phyloP scores from a whole-genome alignment of 1,140 invertebrate genomes.

The Ephestia elutella region DNA sequence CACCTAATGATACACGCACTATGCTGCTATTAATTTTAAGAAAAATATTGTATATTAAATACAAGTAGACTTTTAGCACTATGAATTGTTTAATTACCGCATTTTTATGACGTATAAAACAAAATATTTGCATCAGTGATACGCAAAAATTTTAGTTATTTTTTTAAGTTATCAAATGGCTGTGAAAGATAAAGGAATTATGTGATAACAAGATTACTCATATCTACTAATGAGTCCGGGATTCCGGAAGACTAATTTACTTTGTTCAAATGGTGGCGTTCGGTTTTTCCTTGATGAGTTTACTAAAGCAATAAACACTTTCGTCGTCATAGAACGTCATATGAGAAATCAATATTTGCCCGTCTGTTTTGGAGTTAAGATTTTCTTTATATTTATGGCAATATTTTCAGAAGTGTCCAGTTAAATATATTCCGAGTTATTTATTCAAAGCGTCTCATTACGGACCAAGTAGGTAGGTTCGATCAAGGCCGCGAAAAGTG shows the following conservation, averaged over 20 bases:
- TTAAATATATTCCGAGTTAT: not conserved
- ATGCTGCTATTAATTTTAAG: too few relatives aligned
- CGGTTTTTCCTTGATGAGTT: not conserved
- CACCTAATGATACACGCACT: too few relatives aligned
- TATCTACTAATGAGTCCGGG: not conserved
- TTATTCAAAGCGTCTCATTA: slow-evolving; percentile 1
- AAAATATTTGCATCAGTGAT: not conserved
- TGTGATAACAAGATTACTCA: not conserved
- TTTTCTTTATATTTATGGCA: too few relatives aligned
- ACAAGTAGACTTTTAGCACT: too few relatives aligned
- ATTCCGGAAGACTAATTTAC: not conserved
- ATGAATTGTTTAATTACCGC: too few relatives aligned
- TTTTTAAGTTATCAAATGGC: not conserved
- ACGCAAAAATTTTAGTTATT: not conserved
- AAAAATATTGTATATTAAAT: too few relatives aligned
- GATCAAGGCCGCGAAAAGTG: slow-evolving; percentile 8
- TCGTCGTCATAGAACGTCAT: not conserved
- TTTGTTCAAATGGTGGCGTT: not conserved
- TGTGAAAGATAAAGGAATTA: not conserved
- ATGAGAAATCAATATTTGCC: too few relatives aligned
- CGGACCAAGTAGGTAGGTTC: not conserved
- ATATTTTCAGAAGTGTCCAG: too few relatives aligned
- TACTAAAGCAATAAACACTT: not conserved
- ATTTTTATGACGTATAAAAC: not conserved
- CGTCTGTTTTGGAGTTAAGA: too few relatives aligned